These are phyloP conservation scores for Nymphalis polychloros DNA, from an alignment of 2,888 invertebrate genomes.

Conservation along the genomic window DNA sequence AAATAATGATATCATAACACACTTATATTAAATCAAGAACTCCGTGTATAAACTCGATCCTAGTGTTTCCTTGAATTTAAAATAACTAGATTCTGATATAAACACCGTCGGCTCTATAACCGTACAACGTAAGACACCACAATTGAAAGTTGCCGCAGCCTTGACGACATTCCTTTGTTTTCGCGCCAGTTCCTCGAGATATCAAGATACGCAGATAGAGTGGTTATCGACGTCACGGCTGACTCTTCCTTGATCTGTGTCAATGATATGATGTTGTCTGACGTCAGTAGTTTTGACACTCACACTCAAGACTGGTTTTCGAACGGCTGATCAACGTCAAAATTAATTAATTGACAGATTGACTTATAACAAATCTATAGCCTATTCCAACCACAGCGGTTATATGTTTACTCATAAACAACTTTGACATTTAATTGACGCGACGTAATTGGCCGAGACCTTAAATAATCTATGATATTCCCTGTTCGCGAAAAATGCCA, in stretches of 20 bases:
- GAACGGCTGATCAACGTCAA: too few relatives aligned
- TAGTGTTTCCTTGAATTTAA: not conserved
- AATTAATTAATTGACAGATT: too few relatives aligned
- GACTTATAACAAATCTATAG: too few relatives aligned
- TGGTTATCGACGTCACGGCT: constrained; percentile 18
- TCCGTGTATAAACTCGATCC: not conserved
- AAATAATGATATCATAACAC: too few relatives aligned
- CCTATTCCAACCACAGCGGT: too few relatives aligned
- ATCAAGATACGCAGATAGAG: constrained; percentile 4
- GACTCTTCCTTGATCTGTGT: constrained; percentile 19
- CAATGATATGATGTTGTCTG: not conserved
- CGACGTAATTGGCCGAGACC: too few relatives aligned
- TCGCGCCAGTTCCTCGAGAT: constrained; percentile 25
- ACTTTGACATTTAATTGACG: too few relatives aligned
- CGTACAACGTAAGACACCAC: not conserved
- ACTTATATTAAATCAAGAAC: not conserved
- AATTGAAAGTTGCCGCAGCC: constrained; percentile 36
- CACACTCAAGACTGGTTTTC: too few relatives aligned
- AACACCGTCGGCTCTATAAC: not conserved
- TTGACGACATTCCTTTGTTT: constrained; percentile 36
- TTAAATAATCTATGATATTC: too few relatives aligned
- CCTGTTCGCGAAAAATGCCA: too few relatives aligned
- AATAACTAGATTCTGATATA: not conserved
- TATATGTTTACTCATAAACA: too few relatives aligned
- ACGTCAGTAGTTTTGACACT: not conserved